Conservation (phyloP, 2,888 invertebrate genomes). For the Oscheius onirici region DNA sequence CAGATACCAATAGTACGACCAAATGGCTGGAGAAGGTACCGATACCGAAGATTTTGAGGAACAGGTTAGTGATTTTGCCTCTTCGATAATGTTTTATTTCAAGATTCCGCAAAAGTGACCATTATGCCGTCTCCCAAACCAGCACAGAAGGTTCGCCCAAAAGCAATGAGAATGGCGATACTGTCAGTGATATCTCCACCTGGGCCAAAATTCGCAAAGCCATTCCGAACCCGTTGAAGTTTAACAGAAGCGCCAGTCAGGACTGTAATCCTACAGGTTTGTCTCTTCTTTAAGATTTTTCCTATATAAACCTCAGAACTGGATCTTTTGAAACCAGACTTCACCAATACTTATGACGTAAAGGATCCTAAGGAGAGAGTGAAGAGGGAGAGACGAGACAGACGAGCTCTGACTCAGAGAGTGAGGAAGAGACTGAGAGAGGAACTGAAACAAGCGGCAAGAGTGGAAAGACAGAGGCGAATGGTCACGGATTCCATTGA, state of each 20-base stretch:
- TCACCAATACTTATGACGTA: constrained; percentile 54
- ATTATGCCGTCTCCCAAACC: not conserved
- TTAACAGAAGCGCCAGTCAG: constrained; percentile 27
- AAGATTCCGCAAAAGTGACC: constrained; percentile 17
- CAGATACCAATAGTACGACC: constrained; percentile 36
- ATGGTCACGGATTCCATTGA: constrained; percentile 68
- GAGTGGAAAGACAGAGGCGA: constrained; percentile 60
- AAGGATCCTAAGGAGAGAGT: constrained; percentile 44
- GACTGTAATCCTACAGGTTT: constrained; percentile 19
- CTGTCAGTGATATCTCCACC: not conserved
- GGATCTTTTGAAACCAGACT: constrained; percentile 52
- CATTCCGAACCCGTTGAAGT: constrained; percentile 34
- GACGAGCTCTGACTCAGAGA: constrained; percentile 49
- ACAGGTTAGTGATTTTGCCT: constrained; percentile 13
- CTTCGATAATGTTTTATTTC: not conserved
- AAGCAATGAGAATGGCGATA: not conserved
- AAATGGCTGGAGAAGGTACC: constrained; percentile 36
- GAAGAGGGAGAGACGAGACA: constrained; percentile 51
- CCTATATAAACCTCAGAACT: constrained; percentile 39
- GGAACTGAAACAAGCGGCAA: constrained; percentile 60
- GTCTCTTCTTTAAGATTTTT: not conserved
- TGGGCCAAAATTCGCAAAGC: constrained; percentile 23
- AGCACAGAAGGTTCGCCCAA: not conserved
- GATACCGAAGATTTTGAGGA: constrained; percentile 27
- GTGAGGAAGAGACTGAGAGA: constrained; percentile 53